Conservation (phyloP, 2,888 invertebrate species). For the Drosophila stalkeri region DNA sequence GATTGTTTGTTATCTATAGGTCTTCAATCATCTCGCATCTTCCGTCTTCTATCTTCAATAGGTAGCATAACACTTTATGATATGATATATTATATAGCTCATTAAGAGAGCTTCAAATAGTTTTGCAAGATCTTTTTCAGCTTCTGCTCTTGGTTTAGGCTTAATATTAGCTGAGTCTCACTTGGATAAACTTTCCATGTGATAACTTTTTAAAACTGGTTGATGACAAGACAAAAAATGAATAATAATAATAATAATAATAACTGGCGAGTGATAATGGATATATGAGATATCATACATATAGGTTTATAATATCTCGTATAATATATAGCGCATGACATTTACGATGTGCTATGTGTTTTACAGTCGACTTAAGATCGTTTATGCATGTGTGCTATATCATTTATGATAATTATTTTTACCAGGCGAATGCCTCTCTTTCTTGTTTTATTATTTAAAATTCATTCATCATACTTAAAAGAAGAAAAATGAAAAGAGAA, state of each 20-base stretch:
- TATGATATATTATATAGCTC: background rate
- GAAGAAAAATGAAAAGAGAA: slow-evolving; percentile 18
- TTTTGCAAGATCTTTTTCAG: background rate
- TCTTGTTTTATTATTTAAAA: slow-evolving; percentile 67
- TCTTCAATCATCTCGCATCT: background rate
- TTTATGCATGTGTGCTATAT: slow-evolving; percentile 48
- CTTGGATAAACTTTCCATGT: background rate
- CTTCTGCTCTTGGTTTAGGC: background rate
- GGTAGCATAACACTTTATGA: background rate
- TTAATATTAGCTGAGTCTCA: background rate
- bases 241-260: background rate
- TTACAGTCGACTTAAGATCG: slow-evolving; percentile 10
- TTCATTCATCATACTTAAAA: slow-evolving; percentile 78
- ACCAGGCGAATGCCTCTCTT: slow-evolving; percentile 1
- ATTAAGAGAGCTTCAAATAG: background rate
- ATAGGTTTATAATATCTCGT: background rate
- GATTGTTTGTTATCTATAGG: background rate
- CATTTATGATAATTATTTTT: slow-evolving; percentile 47
- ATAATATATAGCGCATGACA: slow-evolving; percentile 1
- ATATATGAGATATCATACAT: background rate
- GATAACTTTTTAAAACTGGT: background rate
- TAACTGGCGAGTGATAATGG: slow-evolving; percentile 6
- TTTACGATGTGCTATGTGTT: slow-evolving; percentile 4
- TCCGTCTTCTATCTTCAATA: background rate
- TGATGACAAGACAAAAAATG: slow-evolving; percentile 1